Evolutionary conservation across 2,888 invertebrate genomes (phyloP).

Genomic region (Oxytorus armatus): DNA sequence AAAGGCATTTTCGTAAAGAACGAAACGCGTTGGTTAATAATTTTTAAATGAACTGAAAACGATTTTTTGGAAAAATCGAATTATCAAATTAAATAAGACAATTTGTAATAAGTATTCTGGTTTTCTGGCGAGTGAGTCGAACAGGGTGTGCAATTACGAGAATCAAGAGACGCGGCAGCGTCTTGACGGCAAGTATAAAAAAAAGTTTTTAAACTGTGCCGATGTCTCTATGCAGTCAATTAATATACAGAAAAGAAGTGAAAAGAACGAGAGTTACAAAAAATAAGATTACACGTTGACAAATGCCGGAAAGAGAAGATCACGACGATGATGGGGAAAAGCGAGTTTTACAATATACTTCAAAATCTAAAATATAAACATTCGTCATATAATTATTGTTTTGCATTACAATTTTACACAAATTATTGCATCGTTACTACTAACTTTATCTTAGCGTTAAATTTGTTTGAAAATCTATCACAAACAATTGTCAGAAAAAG

Average conservation of each 20-base stretch:
- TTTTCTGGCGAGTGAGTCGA: too few species aligned
- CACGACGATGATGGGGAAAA: background rate
- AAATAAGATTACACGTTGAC: background rate
- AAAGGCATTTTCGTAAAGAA: background rate
- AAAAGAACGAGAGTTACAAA: background rate
- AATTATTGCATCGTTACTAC: too few species aligned
- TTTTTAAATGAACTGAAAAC: background rate
- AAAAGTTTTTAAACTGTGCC: too few species aligned
- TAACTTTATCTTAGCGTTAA: background rate
- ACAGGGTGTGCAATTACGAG: too few species aligned
- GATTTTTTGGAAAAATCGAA: too few species aligned
- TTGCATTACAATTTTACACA: background rate
- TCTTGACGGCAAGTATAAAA: too few species aligned
- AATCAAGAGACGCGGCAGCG: too few species aligned
- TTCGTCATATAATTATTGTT: background rate
- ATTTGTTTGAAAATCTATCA: background rate
- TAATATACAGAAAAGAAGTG: slow-evolving; percentile 2
- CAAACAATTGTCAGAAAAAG: too few species aligned
- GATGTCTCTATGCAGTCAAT: background rate
- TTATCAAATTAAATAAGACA: too few species aligned
- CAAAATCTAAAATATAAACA: background rate
- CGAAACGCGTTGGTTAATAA: too few species aligned
- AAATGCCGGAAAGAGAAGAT: background rate
- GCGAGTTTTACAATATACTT: background rate
- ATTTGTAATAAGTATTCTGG: too few species aligned